Evolutionary conservation across 2,113 vertebrate genomes (phyloP), one percentile per base, ranked within the genome.

Genomic region (Platysternon megacephalum): DNA sequence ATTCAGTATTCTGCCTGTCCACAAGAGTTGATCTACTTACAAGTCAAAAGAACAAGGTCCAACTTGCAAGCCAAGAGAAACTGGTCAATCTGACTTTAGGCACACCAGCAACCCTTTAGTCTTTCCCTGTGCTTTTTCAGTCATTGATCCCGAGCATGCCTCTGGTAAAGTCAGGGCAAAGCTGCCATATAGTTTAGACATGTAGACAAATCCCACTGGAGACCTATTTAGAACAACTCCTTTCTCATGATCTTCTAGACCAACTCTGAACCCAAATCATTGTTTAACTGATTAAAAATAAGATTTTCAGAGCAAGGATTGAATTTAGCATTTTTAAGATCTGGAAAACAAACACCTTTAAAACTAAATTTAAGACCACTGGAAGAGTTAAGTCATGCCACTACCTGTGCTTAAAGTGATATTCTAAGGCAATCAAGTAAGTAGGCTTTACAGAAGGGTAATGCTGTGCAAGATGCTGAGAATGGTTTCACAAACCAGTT

Each of bases 261-360:
- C 84, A 84, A 93, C 90, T 48, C 65, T 94, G 79, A 26, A 93
- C 93, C 92, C 91, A 96, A 91, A 87, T 89, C 42, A 76, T 90
- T 94, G 86, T 97, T 96, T 68, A 21, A 35, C 61, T 0, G 7
- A 90, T 90, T 68, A 87, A 87, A 91, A 94, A 32, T 39, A 81
- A 78, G 32, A 48, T 84, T 88, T 90, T 92, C 87, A 85, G 58
- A 42, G 32, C 22, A 80, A 51, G 4, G 26, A 84, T 76, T 92
- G 51, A 96, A 97, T 96, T 87, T 80, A 11, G 46, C 5, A 91
- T 55, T 44, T 88, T 95, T 86, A 58, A 55, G 58, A 85, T 79
- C 68, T 65, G 13, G 86, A 91, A 93, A 91, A 86, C 29, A 90
- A 92, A 84, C 14, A 49, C 3, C 5, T 79, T 42, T 53, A 80